phyloP scores from a whole-genome alignment of 1,140 invertebrate genomes.

The Sarcophaga peregrina region DNA sequence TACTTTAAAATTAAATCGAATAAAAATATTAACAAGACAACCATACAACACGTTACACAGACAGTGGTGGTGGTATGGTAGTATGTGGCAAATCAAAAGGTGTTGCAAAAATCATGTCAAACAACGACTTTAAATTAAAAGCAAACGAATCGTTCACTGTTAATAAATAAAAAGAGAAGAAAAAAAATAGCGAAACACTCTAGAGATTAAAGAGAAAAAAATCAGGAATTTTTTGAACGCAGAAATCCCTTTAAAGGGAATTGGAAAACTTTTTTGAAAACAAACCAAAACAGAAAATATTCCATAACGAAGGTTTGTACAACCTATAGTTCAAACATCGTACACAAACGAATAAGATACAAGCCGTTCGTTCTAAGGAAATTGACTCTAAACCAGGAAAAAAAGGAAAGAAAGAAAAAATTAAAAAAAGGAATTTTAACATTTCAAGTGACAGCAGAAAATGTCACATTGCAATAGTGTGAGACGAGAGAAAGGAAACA shows the following conservation, averaged over 20 bases:
- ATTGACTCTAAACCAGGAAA: slow-evolving; percentile 13
- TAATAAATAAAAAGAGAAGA: background rate
- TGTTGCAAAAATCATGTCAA: slow-evolving; percentile 7
- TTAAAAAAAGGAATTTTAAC: background rate
- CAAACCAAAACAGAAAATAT: no score
- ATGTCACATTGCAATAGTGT: background rate
- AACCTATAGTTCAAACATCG: background rate
- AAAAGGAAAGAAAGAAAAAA: background rate
- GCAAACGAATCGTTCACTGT: background rate
- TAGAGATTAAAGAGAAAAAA: background rate
- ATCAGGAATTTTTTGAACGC: background rate
- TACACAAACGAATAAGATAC: background rate
- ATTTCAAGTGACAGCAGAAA: background rate
- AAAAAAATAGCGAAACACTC: background rate
- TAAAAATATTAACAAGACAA: slow-evolving; percentile 1
- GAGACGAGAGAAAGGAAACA: background rate
- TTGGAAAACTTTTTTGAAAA: background rate
- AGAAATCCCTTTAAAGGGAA: background rate
- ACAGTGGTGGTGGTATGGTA: background rate
- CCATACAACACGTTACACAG: background rate
- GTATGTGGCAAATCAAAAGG: background rate
- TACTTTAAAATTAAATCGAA: slow-evolving; percentile 34
- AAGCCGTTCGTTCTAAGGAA: background rate
- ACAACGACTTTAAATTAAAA: background rate
- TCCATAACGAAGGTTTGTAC: background rate